Conservation (phyloP, 2,113 vertebrate genomes). For the Theristicus caerulescens region DNA sequence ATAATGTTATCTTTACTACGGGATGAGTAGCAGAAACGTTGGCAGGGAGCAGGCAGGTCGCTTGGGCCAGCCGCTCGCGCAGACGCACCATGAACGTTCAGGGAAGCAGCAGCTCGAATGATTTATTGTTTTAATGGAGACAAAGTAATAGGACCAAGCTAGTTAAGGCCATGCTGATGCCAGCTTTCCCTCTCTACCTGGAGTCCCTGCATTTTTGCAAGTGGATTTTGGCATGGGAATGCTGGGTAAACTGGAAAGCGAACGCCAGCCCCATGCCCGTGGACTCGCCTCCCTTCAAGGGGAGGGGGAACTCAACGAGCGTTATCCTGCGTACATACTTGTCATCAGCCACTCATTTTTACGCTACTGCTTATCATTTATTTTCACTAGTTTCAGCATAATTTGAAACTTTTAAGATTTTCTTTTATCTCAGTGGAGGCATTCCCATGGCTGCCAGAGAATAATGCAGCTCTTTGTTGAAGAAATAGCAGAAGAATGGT, state of each 20-base stretch:
- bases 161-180: no score
- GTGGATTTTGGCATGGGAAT: neutral
- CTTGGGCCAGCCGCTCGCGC: neutral
- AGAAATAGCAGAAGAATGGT: neutral
- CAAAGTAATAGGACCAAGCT: neutral
- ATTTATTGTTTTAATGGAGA: neutral
- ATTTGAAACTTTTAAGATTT: neutral
- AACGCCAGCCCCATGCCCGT: neutral
- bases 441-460: neutral
- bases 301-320: neutral
- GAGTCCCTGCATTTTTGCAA: neutral
- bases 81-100: neutral
- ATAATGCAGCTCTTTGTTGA: neutral
- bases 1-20: neutral
- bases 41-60: neutral
- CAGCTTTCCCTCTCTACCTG: neutral
- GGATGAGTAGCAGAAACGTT: neutral
- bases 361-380: neutral
- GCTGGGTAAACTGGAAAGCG: neutral
- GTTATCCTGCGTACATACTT: neutral
- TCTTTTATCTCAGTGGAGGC: neutral
- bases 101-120: neutral
- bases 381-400: neutral
- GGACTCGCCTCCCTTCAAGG: no score
- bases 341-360: neutral